Percentiles rank a stretch among this genome's conserved stretches.
These are phyloP conservation scores for Rhabdornis inornatus DNA, from an alignment of 2,113 vertebrate genomes.

Conservation along the genomic window DNA sequence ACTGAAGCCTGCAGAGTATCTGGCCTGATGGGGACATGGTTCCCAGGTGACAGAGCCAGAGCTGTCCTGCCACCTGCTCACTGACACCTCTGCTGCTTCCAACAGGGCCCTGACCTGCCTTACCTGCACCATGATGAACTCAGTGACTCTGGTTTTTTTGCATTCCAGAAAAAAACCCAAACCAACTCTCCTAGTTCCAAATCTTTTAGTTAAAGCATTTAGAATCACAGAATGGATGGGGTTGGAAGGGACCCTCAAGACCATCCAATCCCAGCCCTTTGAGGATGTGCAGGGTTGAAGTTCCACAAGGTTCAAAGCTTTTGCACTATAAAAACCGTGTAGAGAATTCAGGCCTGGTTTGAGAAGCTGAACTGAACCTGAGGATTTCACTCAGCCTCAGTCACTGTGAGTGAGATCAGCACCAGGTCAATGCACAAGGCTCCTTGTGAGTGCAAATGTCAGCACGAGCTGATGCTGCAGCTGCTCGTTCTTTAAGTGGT, in stretches of 20 bases:
- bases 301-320: neutral
- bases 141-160: no score
- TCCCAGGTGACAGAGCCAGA: neutral
- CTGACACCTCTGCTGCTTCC: neutral
- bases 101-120: neutral
- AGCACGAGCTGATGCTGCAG: neutral
- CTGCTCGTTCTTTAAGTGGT: neutral
- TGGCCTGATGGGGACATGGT: rapidly evolving
- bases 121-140: rapidly evolving
- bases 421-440: neutral
- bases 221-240: neutral
- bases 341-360: neutral
- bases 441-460: neutral
- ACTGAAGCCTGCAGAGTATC: neutral
- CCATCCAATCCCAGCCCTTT: neutral
- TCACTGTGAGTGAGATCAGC: neutral
- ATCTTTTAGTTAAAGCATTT: neutral
- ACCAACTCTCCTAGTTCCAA: neutral
- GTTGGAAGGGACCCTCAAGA: neutral
- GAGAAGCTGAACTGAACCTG: neutral
- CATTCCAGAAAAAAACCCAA: neutral
- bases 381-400: neutral
- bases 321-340: neutral
- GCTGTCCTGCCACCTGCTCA: neutral
- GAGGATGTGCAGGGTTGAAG: neutral